Base-by-base conservation (phyloP, 2,888 invertebrate genomes). In the Plagodis dolabraria region DNA sequence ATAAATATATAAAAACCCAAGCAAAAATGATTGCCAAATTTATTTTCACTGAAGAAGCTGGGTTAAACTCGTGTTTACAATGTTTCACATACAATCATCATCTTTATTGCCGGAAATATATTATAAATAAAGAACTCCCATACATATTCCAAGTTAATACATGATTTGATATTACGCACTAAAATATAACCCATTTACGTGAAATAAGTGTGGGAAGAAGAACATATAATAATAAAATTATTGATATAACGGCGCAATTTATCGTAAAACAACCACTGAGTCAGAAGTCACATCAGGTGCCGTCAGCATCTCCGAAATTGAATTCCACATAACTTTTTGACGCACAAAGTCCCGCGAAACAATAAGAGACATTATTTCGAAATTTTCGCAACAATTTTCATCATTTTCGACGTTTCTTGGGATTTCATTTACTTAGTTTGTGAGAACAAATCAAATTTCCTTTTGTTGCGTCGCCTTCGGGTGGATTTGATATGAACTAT, bases 381-480 rank as follows among this genome's bases (percentile, higher is more conserved):
- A 40, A 40, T 40, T 22, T 40, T 40, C 40, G 40, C 67, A 80
- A 78, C 79, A 78, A 77, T 77, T 76, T 76, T 75, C 75, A 76
- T 83, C 74, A 78, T 78, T 75, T 67, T 69, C 73, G 70, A 70
- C 68, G 44, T 71, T 72, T 68, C 71, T 66, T 58, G 72, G 74
- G 74, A 75, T 79, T 40, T 40, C 40, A 40, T 40, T 80, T 77
- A 70, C 72, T 80, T 76, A 74, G 80, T 76, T 67, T 54, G 76
- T 63, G 63, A 60, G 72, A 76, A 75, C 80, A 81, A 82, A 82
- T 82, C 81, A 81, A 83, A 83, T 80, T 79, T 77, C 72, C 75
- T 75, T 60, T 64, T 65, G 65, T 63, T 49, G 68, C 63, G 64
- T 53, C 68, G 65, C 68, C 72, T 67, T 73, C 71, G 68, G 75